Percentiles rank a stretch among this genome's conserved stretches.
Evolutionary conservation across 1,140 invertebrate species (phyloP).

Genomic region (Babylonia areolata): DNA sequence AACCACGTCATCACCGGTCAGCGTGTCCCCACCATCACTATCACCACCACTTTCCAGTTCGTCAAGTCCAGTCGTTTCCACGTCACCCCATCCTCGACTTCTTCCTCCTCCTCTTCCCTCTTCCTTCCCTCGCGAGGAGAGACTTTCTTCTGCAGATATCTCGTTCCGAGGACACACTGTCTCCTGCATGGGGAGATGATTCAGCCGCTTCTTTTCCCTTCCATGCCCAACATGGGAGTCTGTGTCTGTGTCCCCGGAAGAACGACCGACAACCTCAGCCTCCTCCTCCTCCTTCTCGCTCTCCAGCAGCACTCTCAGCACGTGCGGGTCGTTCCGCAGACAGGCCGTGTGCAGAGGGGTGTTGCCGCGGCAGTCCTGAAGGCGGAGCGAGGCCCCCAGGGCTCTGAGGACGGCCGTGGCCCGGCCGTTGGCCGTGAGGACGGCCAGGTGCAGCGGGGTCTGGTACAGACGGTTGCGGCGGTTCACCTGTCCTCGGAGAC

Average conservation of each 20-base stretch:
- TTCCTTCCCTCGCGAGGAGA: no score
- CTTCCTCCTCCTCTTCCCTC: no score
- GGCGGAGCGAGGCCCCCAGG: slow-evolving; percentile 74
- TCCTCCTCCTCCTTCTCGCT: slow-evolving; percentile 65
- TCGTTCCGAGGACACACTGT: not conserved
- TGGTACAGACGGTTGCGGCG: slow-evolving; percentile 53
- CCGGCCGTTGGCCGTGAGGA: slow-evolving; percentile 35
- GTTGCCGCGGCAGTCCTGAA: slow-evolving; percentile 56
- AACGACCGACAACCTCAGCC: no score
- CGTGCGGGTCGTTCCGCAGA: slow-evolving; percentile 79
- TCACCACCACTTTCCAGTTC: not conserved
- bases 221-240: not conserved
- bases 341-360: slow-evolving; percentile 73
- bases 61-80: not conserved
- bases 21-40: not conserved
- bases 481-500: slow-evolving; percentile 43
- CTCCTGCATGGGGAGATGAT: no score
- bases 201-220: no score
- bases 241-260: not conserved
- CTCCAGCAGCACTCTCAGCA: slow-evolving; percentile 82
- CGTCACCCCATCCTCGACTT: no score
- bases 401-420: slow-evolving; percentile 40
- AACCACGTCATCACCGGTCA: not conserved
- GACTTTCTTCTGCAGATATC: not conserved
- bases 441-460: slow-evolving; percentile 55